Percentiles rank a stretch among this genome's conserved stretches.
These are phyloP conservation scores for Hydriomena furcata DNA, from an alignment of 2,888 invertebrate genomes.

Conservation along the genomic window DNA sequence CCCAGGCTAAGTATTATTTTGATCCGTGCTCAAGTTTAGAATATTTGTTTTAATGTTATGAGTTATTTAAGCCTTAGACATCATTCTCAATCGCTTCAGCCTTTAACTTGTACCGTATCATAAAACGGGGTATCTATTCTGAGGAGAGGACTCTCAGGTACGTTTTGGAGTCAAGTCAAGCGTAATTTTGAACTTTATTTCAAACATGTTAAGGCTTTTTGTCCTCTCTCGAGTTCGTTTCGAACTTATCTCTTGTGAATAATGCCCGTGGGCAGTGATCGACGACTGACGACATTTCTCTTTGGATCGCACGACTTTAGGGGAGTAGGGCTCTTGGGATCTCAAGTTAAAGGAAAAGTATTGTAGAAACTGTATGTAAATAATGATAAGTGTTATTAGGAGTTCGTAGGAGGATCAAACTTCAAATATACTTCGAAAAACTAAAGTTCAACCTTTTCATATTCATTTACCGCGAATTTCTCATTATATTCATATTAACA, in stretches of 20 bases:
- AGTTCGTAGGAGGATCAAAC: not conserved
- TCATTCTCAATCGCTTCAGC: constrained; percentile 17
- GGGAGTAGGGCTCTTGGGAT: constrained; percentile 34
- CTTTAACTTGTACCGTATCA: constrained; percentile 19
- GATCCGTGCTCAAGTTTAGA: too few species aligned
- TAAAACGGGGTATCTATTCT: constrained; percentile 47
- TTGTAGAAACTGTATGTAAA: constrained; percentile 17
- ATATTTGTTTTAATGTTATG: too few species aligned
- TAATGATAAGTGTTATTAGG: constrained; percentile 1
- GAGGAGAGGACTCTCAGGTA: constrained; percentile 52
- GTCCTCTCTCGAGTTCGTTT: constrained; percentile 39
- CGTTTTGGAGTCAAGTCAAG: constrained; percentile 33
- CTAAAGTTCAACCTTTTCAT: not conserved
- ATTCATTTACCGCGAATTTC: too few species aligned
- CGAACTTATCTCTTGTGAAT: constrained; percentile 66
- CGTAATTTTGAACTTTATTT: constrained; percentile 30
- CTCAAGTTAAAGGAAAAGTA: constrained; percentile 38
- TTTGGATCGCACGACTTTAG: constrained; percentile 39
- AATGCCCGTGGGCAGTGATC: constrained; percentile 62
- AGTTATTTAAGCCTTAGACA: too few species aligned
- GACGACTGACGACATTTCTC: constrained; percentile 66
- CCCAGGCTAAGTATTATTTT: too few species aligned
- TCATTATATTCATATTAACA: too few species aligned
- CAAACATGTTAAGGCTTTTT: constrained; percentile 32
- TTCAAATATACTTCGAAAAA: not conserved